Conservation (phyloP, 2,888 invertebrate genomes). For the Drosophila merina region DNA sequence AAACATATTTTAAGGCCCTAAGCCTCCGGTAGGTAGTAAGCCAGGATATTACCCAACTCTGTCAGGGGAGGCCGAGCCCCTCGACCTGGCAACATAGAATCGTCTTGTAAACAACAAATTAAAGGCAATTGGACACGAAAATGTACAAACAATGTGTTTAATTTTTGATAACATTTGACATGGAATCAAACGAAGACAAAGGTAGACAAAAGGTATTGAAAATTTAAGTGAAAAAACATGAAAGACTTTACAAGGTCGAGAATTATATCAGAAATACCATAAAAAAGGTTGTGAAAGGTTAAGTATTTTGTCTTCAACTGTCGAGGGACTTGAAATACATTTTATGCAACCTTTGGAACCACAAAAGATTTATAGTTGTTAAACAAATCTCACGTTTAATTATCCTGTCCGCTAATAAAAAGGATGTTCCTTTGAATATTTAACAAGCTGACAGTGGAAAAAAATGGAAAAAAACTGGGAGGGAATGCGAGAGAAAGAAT, state of each 20-base stretch:
- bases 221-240: neutral
- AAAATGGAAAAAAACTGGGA: too few species aligned
- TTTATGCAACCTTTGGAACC: too few species aligned
- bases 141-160: neutral
- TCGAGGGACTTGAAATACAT: too few species aligned
- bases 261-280: neutral
- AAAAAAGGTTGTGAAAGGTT: too few species aligned
- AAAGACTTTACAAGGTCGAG: neutral
- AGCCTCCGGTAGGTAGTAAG: conserved; percentile 4
- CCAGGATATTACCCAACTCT: neutral
- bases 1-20: conserved; percentile 22
- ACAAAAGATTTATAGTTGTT: too few species aligned
- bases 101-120: neutral
- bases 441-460: conserved; percentile 5
- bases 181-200: neutral
- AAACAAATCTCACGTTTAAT: conserved; percentile 11
- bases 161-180: conserved; percentile 4
- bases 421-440: conserved; percentile 13
- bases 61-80: neutral
- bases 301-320: too few species aligned
- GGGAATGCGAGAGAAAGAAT: neutral
- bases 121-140: neutral
- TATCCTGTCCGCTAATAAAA: conserved; percentile 2
- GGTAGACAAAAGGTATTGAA: neutral
- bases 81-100: neutral